Base-by-base conservation (phyloP, 2,113 vertebrate genomes). In the Ophthalmolycus amberensis region DNA sequence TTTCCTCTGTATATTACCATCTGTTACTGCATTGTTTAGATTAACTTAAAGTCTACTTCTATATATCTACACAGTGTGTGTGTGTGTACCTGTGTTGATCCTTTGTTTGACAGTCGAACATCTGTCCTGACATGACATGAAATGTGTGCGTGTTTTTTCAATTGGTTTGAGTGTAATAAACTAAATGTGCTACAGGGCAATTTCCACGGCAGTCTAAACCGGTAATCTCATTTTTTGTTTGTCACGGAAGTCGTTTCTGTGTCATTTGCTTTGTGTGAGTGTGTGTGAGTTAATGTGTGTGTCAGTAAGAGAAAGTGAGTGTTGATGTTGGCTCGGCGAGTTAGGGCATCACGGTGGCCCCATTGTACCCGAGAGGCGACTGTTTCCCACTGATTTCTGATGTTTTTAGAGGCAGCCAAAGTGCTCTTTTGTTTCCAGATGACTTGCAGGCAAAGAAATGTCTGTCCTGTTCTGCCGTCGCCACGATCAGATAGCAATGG, bases 351-450 rank as follows among this genome's bases (percentile, higher is more conserved):
- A 46, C 11, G 0, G 12, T 75, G 65, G 64, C 72, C 63, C 73
- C 68, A 46, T 79, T 74, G 56, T 71, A 62, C 52, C 77, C 27
- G 0, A 74, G 73, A 60, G 42, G 50, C 20, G 16, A 73, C 79
- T 74, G 83, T 80, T 88, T 83, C 37, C 72, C 48, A 65, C 52
- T 68, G 73, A 85, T 83, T 59, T 87, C 48, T 84, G 80, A 42
- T 83, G 64, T 85, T 88, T 86, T 85, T 27, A 73, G 56, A 71
- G 59, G 22, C 32, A 72, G 69, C 62, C 29, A 6, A 86, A 85
- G 76, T 71, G 63, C 60, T 84, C 60, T 78, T 90, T 91, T 91
- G 77, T 91, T 90, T 89, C 85, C 85, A 86, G 86, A 87, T 91
- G 91, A 91, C 89, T 90, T 84, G 71, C 11, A 29, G 8, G 67